Base-by-base conservation (phyloP, 1,140 invertebrate genomes). In the Phymastichus coffea region DNA sequence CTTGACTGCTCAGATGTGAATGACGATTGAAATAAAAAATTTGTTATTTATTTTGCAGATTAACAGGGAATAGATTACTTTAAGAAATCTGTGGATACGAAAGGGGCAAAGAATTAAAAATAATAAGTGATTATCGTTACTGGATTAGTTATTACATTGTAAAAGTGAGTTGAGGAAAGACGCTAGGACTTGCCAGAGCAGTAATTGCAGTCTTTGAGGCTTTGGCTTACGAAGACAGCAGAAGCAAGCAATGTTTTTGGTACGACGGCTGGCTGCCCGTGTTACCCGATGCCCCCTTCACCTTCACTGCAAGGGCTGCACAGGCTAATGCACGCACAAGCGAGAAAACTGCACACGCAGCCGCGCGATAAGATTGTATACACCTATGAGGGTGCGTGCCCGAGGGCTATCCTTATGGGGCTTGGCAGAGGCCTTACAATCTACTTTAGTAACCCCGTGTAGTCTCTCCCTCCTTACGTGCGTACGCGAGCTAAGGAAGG, bases 371-470 rank as follows among this genome's bases (percentile, higher is more conserved):
- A 74, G 17, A 19, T 9, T 1, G 33, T 38, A 6, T n/a, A n/a
- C n/a, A n/a, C n/a, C n/a, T n/a, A n/a, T n/a, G n/a, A 62, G 70
- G 71, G 72, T 77, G 73, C 74, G 74, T 76, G 74, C 71, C 71
- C 73, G 70, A 75, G 74, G 69, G 74, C 73, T 76, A 75, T 76
- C 73, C 76, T 74, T 77, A 77, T 74, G 74, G 72, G 74, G 76
- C 75, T 76, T 78, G 59, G 48, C 73, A 71, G 71, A 73, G 68
- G 71, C 71, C 71, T 68, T 71, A 73, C 71, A 67, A 71, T 69
- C n/a, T n/a, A 69, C 68, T 67, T 71, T 69, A 67, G 74, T 78
- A 76, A 75, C 76, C 73, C 74, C 71, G 71, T 74, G 69, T 73
- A 74, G 67, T 68, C 69, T 65, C 65, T 68, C 70, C 56, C 22